phyloP scores from a whole-genome alignment of 2,113 vertebrate genomes.

The Terrapene triunguis region DNA sequence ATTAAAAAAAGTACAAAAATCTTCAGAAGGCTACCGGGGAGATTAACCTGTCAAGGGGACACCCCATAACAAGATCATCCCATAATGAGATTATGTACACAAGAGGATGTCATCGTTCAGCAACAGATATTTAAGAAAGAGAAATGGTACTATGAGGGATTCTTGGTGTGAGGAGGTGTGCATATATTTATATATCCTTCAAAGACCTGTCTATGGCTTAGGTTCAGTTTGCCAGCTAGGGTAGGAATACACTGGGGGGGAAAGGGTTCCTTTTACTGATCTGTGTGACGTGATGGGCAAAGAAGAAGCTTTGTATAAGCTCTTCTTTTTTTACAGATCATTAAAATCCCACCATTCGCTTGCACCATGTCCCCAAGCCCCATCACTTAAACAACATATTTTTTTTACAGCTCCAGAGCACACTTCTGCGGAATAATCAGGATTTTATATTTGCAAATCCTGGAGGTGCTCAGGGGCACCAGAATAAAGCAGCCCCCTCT shows the following conservation, averaged over 20 bases:
- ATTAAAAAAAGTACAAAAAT: slow-evolving; percentile 68
- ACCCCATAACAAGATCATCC: slow-evolving; percentile 43
- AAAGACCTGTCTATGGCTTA: not conserved
- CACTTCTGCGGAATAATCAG: slow-evolving; percentile 57
- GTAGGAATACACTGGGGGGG: not conserved
- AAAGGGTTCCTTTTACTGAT: not conserved
- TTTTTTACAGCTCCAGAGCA: slow-evolving; percentile 37
- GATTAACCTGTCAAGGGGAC: slow-evolving; percentile 60
- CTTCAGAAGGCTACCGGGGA: slow-evolving; percentile 57
- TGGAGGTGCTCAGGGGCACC: slow-evolving; percentile 30
- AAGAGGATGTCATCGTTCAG: not conserved
- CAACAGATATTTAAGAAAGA: slow-evolving; percentile 34
- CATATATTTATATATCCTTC: not conserved
- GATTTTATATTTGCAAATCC: slow-evolving; percentile 18
- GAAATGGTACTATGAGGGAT: not conserved
- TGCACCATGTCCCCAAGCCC: slow-evolving; percentile 27
- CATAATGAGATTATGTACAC: slow-evolving; percentile 26
- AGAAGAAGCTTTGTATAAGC: not conserved
- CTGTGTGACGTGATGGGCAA: not conserved
- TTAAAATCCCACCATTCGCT: slow-evolving; percentile 35
- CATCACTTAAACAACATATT: slow-evolving; percentile 36
- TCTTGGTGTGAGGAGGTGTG: not conserved
- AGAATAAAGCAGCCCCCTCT: slow-evolving; percentile 18
- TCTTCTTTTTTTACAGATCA: slow-evolving; percentile 11
- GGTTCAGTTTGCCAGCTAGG: not conserved